Evolutionary conservation across 2,888 invertebrate species (phyloP).

Genomic region (Sesia bembeciformis): DNA sequence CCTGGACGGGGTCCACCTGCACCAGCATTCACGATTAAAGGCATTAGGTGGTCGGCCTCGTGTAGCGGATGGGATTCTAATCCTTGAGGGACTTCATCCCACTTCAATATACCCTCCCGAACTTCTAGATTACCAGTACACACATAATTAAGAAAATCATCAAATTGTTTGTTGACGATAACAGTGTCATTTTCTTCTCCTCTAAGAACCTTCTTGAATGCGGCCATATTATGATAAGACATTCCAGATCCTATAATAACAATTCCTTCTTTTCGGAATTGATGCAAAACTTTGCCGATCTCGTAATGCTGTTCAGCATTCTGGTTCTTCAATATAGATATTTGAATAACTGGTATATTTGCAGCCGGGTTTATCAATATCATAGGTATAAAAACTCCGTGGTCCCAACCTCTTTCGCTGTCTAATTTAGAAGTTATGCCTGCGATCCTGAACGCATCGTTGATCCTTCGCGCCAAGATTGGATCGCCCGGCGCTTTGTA

Average conservation of each 20-base stretch:
- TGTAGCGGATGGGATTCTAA: slow-evolving; percentile 23
- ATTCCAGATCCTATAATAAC: slow-evolving; percentile 37
- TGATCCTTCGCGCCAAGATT: slow-evolving; percentile 23
- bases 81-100: slow-evolving; percentile 20
- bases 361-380: slow-evolving; percentile 36
- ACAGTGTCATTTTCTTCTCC: slow-evolving; percentile 6
- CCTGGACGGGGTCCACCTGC: slow-evolving; percentile 24
- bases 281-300: slow-evolving; percentile 25
- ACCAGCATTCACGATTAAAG: slow-evolving; percentile 29
- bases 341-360: slow-evolving; percentile 32
- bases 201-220: slow-evolving; percentile 10
- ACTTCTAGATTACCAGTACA: slow-evolving; percentile 13
- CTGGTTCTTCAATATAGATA: slow-evolving; percentile 32
- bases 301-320: slow-evolving; percentile 26
- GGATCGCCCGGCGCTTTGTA: slow-evolving; percentile 28
- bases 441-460: slow-evolving; percentile 24
- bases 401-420: slow-evolving; percentile 36
- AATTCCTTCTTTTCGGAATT: slow-evolving; percentile 28
- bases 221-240: slow-evolving; percentile 29
- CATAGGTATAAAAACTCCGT: slow-evolving; percentile 43
- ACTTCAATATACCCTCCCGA: slow-evolving; percentile 15
- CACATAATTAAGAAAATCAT: slow-evolving; percentile 18
- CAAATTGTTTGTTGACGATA: slow-evolving; percentile 19
- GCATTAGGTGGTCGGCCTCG: slow-evolving; percentile 38
- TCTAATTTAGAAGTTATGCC: slow-evolving; percentile 25